These are phyloP conservation scores for Pelagia noctiluca DNA, from an alignment of 30 jellyfish, hydroid and myxozoan species.

Conservation along the genomic window DNA sequence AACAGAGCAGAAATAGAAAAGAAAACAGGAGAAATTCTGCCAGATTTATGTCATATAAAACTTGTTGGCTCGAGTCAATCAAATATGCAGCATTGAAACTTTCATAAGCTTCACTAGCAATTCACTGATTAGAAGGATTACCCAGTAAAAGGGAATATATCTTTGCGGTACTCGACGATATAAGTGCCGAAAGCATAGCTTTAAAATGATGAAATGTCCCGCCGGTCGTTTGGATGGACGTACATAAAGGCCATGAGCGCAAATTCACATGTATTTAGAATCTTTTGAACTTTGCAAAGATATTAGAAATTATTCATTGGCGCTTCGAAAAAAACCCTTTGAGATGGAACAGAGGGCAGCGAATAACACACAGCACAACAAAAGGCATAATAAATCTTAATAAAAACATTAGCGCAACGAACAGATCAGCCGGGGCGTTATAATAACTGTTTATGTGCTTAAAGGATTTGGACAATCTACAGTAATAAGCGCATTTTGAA, in stretches of 20 bases:
- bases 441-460: slow-evolving; percentile 80
- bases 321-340: slow-evolving; percentile 75
- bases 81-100: too few relatives aligned
- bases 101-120: slow-evolving; percentile 4
- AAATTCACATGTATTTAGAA: slow-evolving; percentile 72
- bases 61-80: too few relatives aligned
- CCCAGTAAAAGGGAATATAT: not conserved
- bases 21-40: too few relatives aligned
- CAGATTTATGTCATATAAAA: too few relatives aligned
- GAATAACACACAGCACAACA: slow-evolving; percentile 52
- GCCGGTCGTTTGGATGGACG: slow-evolving; percentile 51
- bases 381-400: slow-evolving; percentile 72
- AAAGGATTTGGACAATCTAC: slow-evolving; percentile 72
- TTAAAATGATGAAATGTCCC: slow-evolving; percentile 2
- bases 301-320: slow-evolving; percentile 67
- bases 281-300: slow-evolving; percentile 37
- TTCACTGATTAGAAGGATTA: not conserved
- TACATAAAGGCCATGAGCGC: slow-evolving; percentile 6
- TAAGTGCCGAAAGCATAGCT: slow-evolving; percentile 17
- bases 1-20: too few relatives aligned
- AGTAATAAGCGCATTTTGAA: slow-evolving; percentile 68
- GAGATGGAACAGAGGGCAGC: slow-evolving; percentile 61
- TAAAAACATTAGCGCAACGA: slow-evolving; percentile 67
- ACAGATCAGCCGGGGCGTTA: slow-evolving; percentile 71
- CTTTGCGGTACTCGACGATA: not conserved